These are phyloP conservation scores for Cairina moschata DNA, from an alignment of 2,113 vertebrate genomes.

Conservation along the genomic window DNA sequence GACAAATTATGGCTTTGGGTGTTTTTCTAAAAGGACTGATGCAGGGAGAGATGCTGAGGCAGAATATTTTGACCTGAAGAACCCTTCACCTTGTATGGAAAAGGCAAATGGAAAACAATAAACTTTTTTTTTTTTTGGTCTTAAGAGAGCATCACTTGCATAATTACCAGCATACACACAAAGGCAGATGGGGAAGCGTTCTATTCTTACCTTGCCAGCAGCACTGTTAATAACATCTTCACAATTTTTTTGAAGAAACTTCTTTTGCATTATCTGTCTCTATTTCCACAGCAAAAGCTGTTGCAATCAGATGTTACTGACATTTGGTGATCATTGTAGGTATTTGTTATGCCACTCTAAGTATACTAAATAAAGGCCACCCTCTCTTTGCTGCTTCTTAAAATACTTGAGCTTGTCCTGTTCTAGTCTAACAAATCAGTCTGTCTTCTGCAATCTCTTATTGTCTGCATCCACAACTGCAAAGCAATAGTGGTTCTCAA, in stretches of 20 bases:
- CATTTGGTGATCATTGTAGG: neutral
- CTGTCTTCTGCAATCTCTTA: neutral
- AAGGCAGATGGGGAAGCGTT: constrained; percentile 28
- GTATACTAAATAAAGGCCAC: constrained; percentile 1
- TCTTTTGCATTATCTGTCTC: neutral
- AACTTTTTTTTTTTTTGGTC: neutral
- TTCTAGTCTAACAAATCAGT: neutral
- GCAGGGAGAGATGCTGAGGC: constrained; percentile 77
- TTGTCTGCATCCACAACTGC: neutral
- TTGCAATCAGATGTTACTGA: constrained; percentile 4
- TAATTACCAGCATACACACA: constrained; percentile 38
- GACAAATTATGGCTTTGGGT: constrained; percentile 86
- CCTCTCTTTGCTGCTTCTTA: neutral
- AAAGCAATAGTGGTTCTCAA: neutral
- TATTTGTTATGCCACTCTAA: neutral
- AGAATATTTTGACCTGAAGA: constrained; percentile 79
- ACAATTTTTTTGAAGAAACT: constrained; percentile 19
- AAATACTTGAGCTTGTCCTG: constrained; percentile 1
- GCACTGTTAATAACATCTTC: constrained; percentile 53
- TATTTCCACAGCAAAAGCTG: neutral
- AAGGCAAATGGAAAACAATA: constrained; percentile 77
- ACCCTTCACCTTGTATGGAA: constrained; percentile 80
- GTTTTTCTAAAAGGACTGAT: constrained; percentile 82
- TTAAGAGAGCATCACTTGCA: constrained; percentile 66
- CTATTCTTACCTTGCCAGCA: constrained; percentile 72